Evolutionary conservation across 1,140 invertebrate species (phyloP).

Genomic region (Agrilus planipennis): DNA sequence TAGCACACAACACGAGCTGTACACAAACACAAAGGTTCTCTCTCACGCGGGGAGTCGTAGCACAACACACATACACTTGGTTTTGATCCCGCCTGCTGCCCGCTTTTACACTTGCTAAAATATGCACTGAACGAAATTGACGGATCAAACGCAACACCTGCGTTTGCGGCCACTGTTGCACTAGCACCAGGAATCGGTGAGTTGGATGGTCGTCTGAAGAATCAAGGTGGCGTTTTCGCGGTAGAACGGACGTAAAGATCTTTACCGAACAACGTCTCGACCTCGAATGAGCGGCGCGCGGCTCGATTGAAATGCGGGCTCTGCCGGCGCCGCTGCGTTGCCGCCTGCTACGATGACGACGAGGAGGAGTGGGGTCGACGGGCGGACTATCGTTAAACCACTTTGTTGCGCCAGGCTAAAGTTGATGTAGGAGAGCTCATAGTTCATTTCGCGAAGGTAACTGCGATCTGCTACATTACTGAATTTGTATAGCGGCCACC

Average conservation of each 20-base stretch:
- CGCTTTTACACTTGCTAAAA: not conserved
- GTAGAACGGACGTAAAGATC: constrained; percentile 1
- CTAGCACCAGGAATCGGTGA: not conserved
- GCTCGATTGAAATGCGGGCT: constrained; percentile 4
- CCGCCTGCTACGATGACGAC: too few relatives aligned
- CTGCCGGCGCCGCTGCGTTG: not conserved
- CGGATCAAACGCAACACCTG: not conserved
- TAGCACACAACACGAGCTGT: constrained; percentile 1
- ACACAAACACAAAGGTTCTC: constrained; percentile 7
- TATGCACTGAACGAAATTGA: too few relatives aligned
- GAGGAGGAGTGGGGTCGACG: constrained; percentile 5
- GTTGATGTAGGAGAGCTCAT: not conserved
- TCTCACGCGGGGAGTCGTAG: not conserved
- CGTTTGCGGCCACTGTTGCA: not conserved
- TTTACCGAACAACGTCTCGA: not conserved
- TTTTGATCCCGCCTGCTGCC: not conserved
- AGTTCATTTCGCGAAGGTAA: not conserved
- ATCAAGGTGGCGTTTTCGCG: not conserved
- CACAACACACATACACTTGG: not conserved
- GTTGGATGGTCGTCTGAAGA: constrained; percentile 2
- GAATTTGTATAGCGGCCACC: too few relatives aligned
- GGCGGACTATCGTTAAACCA: constrained; percentile 5
- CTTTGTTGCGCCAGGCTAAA: constrained; percentile 3
- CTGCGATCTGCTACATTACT: not conserved
- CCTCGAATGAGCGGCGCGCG: constrained; percentile 6